A percentile compares a stretch with the other conserved stretches of the same genome.
phyloP scores from a whole-genome alignment of 1,140 invertebrate species.

The Hetaerina americana region DNA sequence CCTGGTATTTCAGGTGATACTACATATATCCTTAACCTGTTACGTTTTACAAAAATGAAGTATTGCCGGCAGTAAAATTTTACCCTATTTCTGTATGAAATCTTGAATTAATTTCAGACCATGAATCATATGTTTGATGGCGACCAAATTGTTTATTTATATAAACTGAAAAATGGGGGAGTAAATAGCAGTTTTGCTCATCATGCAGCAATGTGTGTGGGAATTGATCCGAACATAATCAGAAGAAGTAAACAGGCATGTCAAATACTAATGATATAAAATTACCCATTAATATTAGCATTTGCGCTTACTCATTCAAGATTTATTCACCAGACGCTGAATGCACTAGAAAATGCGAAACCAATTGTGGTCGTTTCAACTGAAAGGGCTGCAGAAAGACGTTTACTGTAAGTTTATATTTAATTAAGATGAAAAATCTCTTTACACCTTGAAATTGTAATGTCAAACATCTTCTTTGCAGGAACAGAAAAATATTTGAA shows the following conservation, averaged over 20 bases:
- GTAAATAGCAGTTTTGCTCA: conserved; percentile 40
- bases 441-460: too few relatives aligned
- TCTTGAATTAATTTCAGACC: conserved; percentile 28
- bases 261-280: not conserved
- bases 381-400: too few relatives aligned
- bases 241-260: conserved; percentile 27
- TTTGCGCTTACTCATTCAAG: too few relatives aligned
- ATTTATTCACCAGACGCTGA: not conserved
- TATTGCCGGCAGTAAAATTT: not conserved
- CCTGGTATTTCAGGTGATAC: conserved; percentile 34
- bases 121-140: conserved; percentile 40
- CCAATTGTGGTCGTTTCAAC: not conserved
- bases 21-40: too few relatives aligned
- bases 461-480: too few relatives aligned
- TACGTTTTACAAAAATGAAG: not conserved
- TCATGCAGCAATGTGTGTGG: conserved; percentile 35
- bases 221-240: conserved; percentile 28
- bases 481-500: too few relatives aligned
- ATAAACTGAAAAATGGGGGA: conserved; percentile 38
- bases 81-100: not conserved
- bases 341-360: not conserved
- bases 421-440: too few relatives aligned
- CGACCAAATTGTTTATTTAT: conserved; percentile 44
- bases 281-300: too few relatives aligned
- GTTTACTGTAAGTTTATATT: too few relatives aligned